A percentile compares a stretch with the other conserved stretches of the same genome.
Evolutionary conservation across 2,888 invertebrate genomes (phyloP).

Genomic region (Caenorhabditis sp.): DNA sequence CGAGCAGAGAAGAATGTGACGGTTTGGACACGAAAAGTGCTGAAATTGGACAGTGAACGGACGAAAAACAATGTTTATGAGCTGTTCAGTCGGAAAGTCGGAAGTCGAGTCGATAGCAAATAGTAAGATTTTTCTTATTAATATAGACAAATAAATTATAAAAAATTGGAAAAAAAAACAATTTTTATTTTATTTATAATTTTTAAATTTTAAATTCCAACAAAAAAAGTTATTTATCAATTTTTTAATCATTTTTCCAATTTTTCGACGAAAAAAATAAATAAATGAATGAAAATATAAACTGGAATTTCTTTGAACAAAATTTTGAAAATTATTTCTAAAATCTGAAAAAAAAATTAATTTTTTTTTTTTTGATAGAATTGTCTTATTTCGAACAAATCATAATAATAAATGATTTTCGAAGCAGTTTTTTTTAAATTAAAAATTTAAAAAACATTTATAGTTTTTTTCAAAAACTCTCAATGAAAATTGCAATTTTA

Average conservation of each 20-base stretch:
- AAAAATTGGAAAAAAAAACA: neutral
- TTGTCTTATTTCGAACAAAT: no score
- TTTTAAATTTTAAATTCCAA: no score
- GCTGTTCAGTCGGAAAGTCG: neutral
- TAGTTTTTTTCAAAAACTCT: neutral
- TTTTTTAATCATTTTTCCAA: neutral
- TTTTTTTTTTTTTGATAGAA: no score
- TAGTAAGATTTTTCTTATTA: neutral
- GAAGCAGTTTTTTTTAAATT: no score
- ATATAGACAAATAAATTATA: neutral
- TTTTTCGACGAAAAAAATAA: neutral
- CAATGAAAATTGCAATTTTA: no score
- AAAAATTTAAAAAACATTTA: neutral
- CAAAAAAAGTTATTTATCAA: no score
- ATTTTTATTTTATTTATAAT: no score
- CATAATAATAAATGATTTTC: no score
- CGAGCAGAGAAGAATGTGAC: conserved; percentile 1
- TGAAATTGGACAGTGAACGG: neutral
- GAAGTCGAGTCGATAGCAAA: neutral
- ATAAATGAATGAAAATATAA: neutral
- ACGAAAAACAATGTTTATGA: neutral
- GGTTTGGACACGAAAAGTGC: neutral
- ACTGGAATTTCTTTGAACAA: no score
- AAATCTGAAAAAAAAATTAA: no score
- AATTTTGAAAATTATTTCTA: no score